These are phyloP conservation scores for Paramisgurnus dabryanus DNA, from an alignment of 2,113 vertebrate genomes.

Conservation along the genomic window DNA sequence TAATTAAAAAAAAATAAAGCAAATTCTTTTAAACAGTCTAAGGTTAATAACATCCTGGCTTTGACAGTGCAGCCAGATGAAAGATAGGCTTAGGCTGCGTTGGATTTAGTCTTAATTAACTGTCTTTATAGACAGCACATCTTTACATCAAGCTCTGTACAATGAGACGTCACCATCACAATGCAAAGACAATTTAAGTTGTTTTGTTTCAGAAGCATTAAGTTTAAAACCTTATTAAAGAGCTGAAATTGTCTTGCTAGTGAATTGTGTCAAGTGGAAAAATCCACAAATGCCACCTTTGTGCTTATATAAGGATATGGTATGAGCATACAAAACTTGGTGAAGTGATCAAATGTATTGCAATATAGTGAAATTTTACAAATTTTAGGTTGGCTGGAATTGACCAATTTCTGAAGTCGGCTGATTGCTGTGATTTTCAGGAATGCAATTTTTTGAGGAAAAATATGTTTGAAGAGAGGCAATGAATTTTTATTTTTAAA, in stretches of 20 bases:
- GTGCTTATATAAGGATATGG: neutral
- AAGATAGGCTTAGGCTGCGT: neutral
- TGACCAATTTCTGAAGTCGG: too few species aligned
- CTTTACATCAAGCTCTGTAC: neutral
- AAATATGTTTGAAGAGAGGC: too few species aligned
- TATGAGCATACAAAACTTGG: neutral
- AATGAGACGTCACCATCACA: neutral
- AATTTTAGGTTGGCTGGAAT: too few species aligned
- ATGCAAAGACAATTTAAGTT: neutral
- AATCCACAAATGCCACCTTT: too few species aligned
- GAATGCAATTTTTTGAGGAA: too few species aligned
- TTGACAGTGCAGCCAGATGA: neutral
- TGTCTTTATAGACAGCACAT: neutral
- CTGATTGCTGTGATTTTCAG: too few species aligned
- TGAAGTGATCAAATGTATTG: too few species aligned
- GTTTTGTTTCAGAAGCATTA: neutral
- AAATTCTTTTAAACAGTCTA: neutral
- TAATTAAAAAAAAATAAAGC: slow-evolving; percentile 18
- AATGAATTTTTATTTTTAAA: too few species aligned
- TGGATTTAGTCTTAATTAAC: neutral
- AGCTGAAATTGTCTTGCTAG: neutral
- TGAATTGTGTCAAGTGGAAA: neutral
- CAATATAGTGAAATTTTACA: too few species aligned
- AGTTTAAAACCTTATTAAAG: slow-evolving; percentile 5
- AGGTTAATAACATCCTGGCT: slow-evolving; percentile 9